Percentiles rank a stretch among this genome's conserved stretches.
phyloP scores from a whole-genome alignment of 2,113 vertebrate genomes.

The Brachypodius melanocephalos region DNA sequence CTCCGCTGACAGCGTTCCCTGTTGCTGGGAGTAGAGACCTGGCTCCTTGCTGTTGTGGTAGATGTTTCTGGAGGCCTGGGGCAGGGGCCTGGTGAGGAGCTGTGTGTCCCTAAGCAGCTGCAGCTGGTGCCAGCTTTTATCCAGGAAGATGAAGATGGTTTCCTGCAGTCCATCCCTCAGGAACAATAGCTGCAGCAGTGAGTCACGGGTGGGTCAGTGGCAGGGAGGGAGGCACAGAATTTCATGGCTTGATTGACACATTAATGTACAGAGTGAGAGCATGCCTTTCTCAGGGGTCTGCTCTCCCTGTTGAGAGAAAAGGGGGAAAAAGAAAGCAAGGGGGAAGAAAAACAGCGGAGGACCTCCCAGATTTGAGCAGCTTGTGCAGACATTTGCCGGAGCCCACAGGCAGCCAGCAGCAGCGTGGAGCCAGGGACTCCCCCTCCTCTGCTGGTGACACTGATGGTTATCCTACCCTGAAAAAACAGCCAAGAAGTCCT shows the following conservation, averaged over 20 bases:
- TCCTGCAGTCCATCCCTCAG: not conserved
- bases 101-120: not conserved
- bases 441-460: not conserved
- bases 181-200: not conserved
- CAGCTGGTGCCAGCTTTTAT: not conserved
- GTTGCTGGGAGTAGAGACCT: not conserved
- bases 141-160: not conserved
- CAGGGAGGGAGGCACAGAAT: not conserved
- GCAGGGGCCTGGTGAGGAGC: not conserved
- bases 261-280: not conserved
- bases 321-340: not conserved
- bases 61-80: not conserved
- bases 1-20: rapidly evolving
- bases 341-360: not conserved
- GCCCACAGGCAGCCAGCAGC: not conserved
- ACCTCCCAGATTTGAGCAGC: not conserved
- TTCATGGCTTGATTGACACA: not conserved
- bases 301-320: not conserved
- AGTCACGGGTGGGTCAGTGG: not conserved
- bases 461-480: not conserved
- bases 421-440: not conserved
- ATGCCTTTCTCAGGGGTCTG: not conserved
- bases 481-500: not conserved
- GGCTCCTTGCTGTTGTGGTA: not conserved
- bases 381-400: not conserved